Percentiles rank a stretch among this genome's conserved stretches.
Evolutionary conservation across 2,888 invertebrate genomes (phyloP).

Genomic region (Hypena proboscidalis): DNA sequence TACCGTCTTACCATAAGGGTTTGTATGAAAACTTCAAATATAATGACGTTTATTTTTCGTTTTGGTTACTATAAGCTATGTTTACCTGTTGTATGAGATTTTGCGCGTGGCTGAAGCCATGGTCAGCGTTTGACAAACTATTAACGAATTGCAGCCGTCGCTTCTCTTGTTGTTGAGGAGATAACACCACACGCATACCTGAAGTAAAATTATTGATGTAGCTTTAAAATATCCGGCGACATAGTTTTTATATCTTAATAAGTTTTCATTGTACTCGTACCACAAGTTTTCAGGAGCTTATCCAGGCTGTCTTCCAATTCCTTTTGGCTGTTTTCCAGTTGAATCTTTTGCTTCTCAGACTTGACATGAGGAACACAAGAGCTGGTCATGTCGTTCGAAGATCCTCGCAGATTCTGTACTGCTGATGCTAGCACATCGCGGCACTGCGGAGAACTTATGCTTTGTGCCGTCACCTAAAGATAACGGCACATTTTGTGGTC

Average conservation of each 20-base stretch:
- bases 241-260: background rate
- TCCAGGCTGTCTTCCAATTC: conserved; percentile 38
- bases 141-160: conserved; percentile 31
- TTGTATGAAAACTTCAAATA: too few relatives aligned
- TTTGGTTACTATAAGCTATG: too few relatives aligned
- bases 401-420: conserved; percentile 33
- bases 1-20: too few relatives aligned
- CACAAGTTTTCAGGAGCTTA: conserved; percentile 35
- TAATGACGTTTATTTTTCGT: too few relatives aligned
- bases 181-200: background rate
- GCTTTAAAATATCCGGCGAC: too few relatives aligned
- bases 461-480: conserved; percentile 38
- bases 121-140: conserved; percentile 20
- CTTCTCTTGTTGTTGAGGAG: conserved; percentile 11
- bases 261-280: conserved; percentile 1
- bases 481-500: too few relatives aligned
- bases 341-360: background rate
- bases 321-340: conserved; percentile 3
- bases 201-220: background rate
- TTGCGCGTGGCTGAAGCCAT: conserved; percentile 20
- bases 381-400: conserved; percentile 37
- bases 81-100: conserved; percentile 27
- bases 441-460: conserved; percentile 43
- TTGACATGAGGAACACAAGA: conserved; percentile 22
- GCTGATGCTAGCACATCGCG: conserved; percentile 33